Base-by-base conservation (phyloP, 2,888 invertebrate species). In the Agrochola litura region DNA sequence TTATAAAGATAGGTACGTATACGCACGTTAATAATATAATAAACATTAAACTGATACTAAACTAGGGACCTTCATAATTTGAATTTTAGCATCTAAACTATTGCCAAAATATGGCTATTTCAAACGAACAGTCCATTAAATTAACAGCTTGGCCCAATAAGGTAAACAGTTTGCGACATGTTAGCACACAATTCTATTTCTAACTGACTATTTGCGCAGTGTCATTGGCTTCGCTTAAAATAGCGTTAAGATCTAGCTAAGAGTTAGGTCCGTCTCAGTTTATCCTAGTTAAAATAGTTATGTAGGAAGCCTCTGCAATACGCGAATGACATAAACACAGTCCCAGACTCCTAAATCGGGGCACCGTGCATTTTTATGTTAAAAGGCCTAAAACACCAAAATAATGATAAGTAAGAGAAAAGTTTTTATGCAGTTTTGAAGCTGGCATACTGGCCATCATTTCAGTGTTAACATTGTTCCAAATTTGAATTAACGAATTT, bases 21-120 rank as follows among this genome's bases (percentile, higher is more conserved):
- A 37, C 22, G 4, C 0, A 19, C 3, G 22, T 30, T 49, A 66
- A 30, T 30, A 19, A 25, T 41, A 41, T 41, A 6, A 12, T 52
- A 60, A 58, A 58, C 12, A 16, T 19, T n/a, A 37, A 81, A 74
- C n/a, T 63, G 14, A n/a, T 22, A 4, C 14, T 56, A 49, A 81
- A 64, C n/a, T 56, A 25, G 25, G 14, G 37, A 81, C 61, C 37
- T 46, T n/a, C 9, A n/a, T 58, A 25, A 82, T 64, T 49, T 41
- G 30, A 81, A 75, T 43, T 78, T 14, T 70, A 79, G 52, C 60
- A 6, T 25, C 22, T 56, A 81, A 81, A 74, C 46, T 63, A 56
- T 74, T 74, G 2, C 63, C 22, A 14, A 75, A 64, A 64, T 81
- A 58, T 14, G 43, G 16, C 22, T 46, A 54, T 78, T 58, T 43